Conservation (phyloP, 2,113 vertebrate species). For the Onychostruthus taczanowskii region DNA sequence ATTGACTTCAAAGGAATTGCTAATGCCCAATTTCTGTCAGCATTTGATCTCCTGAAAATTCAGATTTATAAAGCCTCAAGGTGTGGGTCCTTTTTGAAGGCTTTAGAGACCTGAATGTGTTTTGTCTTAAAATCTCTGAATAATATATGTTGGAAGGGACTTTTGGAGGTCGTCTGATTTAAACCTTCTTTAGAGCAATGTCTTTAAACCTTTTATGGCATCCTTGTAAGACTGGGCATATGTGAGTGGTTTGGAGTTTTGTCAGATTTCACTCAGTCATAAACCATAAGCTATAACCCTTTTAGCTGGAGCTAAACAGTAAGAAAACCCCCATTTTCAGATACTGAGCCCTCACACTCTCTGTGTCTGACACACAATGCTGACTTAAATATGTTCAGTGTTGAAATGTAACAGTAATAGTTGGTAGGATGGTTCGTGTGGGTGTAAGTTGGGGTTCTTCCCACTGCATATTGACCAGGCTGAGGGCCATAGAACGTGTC, state of each 20-base stretch:
- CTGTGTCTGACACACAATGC: neutral
- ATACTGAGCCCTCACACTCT: neutral
- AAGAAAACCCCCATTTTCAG: neutral
- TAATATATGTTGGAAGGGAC: conserved; percentile 15
- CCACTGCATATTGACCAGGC: neutral
- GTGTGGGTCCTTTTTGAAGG: neutral
- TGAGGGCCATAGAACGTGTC: neutral
- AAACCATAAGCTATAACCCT: neutral
- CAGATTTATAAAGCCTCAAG: neutral
- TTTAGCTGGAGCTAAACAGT: neutral
- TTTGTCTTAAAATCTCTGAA: conserved; percentile 15
- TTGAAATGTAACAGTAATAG: neutral
- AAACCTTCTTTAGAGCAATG: neutral
- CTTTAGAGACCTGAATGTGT: neutral
- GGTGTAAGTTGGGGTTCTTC: neutral
- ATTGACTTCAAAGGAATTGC: conserved; percentile 22
- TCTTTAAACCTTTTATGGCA: neutral
- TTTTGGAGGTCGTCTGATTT: neutral
- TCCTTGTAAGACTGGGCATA: neutral
- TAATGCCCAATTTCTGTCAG: neutral
- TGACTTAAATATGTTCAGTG: neutral
- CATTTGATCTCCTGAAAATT: conserved; percentile 19
- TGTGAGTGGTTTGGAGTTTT: neutral
- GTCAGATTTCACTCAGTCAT: neutral
- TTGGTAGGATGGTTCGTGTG: neutral